Evolutionary conservation across 2,113 vertebrate genomes (phyloP).

Genomic region (Brachirus orientalis): DNA sequence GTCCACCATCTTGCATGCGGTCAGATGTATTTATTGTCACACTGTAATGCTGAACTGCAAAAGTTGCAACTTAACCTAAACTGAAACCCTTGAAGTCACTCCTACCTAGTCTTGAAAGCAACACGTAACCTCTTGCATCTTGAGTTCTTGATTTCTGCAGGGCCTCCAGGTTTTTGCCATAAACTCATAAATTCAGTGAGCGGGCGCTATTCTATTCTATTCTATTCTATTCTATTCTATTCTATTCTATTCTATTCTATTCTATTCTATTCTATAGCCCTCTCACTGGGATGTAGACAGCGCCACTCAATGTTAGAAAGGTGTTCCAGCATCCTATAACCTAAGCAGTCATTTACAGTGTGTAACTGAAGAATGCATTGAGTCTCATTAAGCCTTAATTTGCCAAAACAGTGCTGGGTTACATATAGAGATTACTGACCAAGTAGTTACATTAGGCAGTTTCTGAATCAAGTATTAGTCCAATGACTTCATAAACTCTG

Average conservation of each 20-base stretch:
- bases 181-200: conserved; percentile 87
- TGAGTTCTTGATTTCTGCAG: conserved; percentile 90
- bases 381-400: too few species aligned
- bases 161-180: conserved; percentile 93
- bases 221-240: background rate
- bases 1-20: too few species aligned
- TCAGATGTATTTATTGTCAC: too few species aligned
- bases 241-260: conserved; percentile 13
- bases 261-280: background rate
- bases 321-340: conserved; percentile 27
- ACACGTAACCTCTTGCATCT: conserved; percentile 88
- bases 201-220: conserved; percentile 66
- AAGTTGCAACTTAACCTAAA: too few species aligned
- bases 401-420: too few species aligned
- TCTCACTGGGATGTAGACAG: conserved; percentile 49
- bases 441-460: too few species aligned
- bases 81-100: background rate
- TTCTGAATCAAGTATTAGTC: too few species aligned
- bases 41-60: too few species aligned
- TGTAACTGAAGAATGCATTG: too few species aligned
- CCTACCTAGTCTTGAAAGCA: background rate
- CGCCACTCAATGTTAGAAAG: conserved; percentile 45
- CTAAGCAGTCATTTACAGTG: too few species aligned
- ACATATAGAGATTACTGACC: too few species aligned
- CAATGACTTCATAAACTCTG: too few species aligned